Conservation (phyloP, 2,797 vertebrate species). For the Danio tinwini region DNA sequence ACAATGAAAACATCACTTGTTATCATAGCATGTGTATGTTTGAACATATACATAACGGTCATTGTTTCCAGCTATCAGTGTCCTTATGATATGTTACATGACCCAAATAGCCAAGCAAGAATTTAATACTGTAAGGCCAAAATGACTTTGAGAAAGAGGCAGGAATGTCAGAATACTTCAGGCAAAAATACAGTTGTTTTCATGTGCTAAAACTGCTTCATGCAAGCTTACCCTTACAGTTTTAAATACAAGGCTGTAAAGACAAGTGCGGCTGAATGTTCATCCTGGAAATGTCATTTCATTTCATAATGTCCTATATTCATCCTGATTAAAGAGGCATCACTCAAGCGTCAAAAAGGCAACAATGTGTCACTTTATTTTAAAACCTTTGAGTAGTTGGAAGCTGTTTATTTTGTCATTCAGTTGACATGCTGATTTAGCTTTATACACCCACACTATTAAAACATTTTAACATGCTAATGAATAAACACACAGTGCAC, state of each 20-base stretch:
- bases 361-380: slow-evolving; percentile 18
- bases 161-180: slow-evolving; percentile 3
- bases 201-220: not conserved
- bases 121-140: slow-evolving; percentile 5
- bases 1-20: not conserved
- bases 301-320: slow-evolving; percentile 24
- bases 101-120: slow-evolving; percentile 21
- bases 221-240: not conserved
- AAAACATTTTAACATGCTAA: slow-evolving; percentile 2
- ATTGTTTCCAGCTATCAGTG: slow-evolving; percentile 23
- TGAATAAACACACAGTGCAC: not conserved
- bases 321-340: slow-evolving; percentile 19
- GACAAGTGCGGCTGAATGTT: not conserved
- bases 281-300: slow-evolving; percentile 21
- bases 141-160: slow-evolving; percentile 26
- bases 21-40: not conserved
- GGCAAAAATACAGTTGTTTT: not conserved
- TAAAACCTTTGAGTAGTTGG: slow-evolving; percentile 17
- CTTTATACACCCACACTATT: not conserved
- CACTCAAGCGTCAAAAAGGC: slow-evolving; percentile 18
- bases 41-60: not conserved
- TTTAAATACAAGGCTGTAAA: slow-evolving; percentile 14
- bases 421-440: slow-evolving; percentile 16
- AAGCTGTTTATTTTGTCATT: not conserved
- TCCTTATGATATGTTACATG: not conserved